Evolutionary conservation across 2,113 vertebrate genomes (phyloP), one percentile per base, ranked within the genome.

Genomic region (Coregonus clupeaformis): DNA sequence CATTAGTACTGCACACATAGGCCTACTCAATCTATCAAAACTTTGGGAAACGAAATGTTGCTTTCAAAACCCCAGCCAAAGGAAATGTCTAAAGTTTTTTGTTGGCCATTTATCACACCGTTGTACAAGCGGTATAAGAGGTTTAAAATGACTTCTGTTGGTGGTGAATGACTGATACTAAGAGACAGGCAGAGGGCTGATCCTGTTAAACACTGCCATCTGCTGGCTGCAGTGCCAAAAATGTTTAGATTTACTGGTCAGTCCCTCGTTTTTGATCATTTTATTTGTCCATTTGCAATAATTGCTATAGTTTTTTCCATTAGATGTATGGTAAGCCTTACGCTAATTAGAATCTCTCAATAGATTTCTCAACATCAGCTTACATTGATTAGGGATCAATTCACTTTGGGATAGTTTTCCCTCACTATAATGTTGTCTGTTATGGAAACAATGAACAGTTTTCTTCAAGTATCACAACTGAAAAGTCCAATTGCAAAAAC

Each of bases 191-290:
- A 73, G n/a, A 12, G 0, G 27, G 22, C 36, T 73, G 76, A 6
- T 82, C 71, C 70, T 81, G 87, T 84, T 76, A 78, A 84, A 70
- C 77, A 91, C 85, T 92, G 92, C 91, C 92, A 89, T 86, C 92
- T 93, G 18, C 90, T 93, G 92, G 79, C 36, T 24, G 22, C 13
- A 60, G 6, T 42, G 24, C 52, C 77, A 64, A 32, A n/a, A 13
- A 13, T 30, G 1, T 25, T 64, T 1, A 14, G 9, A 25, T 27
- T 13, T 29, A 29, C 9, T 12, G 12, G 2, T 27, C n/a, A 24
- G 7, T 27, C 22, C 16, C 22, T 24, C 1, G 11, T 14, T 25
- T 64, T 16, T 6, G 5, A 42, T 20, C 1, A 55, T 55, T 14
- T 5, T 52, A 60, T 52, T 20, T 20, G 57, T 16, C 6, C 9